These are phyloP conservation scores for Halocynthia aurantium DNA, from an alignment of 23 tunicate species.

Conservation along the genomic window DNA sequence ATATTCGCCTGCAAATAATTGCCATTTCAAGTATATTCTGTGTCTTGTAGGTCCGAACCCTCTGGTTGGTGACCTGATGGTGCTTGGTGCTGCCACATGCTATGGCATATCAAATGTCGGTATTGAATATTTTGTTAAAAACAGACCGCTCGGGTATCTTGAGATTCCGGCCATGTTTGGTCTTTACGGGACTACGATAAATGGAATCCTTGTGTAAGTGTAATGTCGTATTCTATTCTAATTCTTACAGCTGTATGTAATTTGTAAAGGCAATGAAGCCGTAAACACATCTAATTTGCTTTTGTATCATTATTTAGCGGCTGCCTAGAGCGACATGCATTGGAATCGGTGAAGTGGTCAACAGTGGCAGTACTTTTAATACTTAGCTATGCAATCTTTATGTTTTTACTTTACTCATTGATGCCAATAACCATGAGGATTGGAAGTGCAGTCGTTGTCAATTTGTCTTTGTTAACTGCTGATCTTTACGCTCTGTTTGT, in stretches of 20 bases:
- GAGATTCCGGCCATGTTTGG: conserved; percentile 84
- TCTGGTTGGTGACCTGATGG: conserved; percentile 65
- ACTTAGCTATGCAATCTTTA: conserved; percentile 50
- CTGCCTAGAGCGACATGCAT: conserved; percentile 39
- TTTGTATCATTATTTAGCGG: conserved; percentile 27
- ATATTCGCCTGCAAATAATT: neutral
- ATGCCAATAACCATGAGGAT: conserved; percentile 77
- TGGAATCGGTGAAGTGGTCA: conserved; percentile 37
- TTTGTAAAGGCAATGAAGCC: too few relatives aligned
- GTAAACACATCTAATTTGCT: too few relatives aligned
- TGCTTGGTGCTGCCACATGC: conserved; percentile 59
- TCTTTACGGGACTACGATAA: conserved; percentile 52
- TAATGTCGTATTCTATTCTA: neutral
- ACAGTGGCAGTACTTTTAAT: conserved; percentile 22
- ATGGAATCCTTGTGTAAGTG: conserved; percentile 76
- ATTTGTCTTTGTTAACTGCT: conserved; percentile 79
- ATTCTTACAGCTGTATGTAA: neutral
- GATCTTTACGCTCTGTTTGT: conserved; percentile 78
- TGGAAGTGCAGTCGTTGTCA: conserved; percentile 83
- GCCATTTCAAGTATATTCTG: neutral
- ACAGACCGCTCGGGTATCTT: conserved; percentile 35
- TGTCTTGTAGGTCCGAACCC: conserved; percentile 50
- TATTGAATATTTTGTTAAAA: conserved; percentile 71
- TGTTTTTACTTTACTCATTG: conserved; percentile 62
- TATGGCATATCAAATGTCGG: conserved; percentile 85